Base-by-base conservation (phyloP, 2,888 invertebrate species). In the Stenodema calcarata region DNA sequence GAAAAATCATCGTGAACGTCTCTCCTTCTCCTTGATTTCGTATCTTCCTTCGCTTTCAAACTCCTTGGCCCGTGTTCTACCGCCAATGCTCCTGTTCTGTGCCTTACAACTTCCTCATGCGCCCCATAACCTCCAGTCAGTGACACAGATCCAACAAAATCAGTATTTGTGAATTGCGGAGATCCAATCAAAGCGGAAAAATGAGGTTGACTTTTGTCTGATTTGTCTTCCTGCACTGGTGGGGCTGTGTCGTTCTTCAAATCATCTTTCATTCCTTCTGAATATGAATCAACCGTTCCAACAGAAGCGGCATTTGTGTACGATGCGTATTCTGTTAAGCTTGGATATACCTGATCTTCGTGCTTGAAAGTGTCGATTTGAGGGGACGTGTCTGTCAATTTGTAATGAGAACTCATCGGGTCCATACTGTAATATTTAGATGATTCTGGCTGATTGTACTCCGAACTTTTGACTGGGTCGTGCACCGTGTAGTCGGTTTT, bases 21-120 rank as follows among this genome's bases (percentile, higher is more conserved):
- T 54, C 88, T 41, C 28, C 62, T 88, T 79, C 87, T 80, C 47
- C 88, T 88, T 44, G 86, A 82, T 70, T 75, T 80, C 16, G n/a
- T 75, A 9, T 73, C 76, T 12, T 78, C 62, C n/a, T 87, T 23
- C 89, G 89, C 54, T 84, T 90, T 90, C 76, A 91, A 79, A 2
- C 90, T 90, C 85, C 92, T 90, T 0, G 92, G 92, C 0, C 92
- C 92, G 82, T 92, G 92, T 88, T 92, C 92, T 0, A 92, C 91
- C 0, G 91, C 91, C 0, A 91, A 70, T 0, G 87, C 88, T 41
- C 89, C 88, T 41, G 87, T 89, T 78, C 88, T 80, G 79, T 88
- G 89, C 30, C 85, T 81, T 16, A 88, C 86, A 14, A 78, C 44
- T 23, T 86, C 69, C 75, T 87, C 88, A 23, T 88, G 87, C n/a